Percentiles rank a stretch among this genome's conserved stretches.
Conservation (phyloP, 2,797 vertebrate genomes). For the Hoplostethus mediterraneus region DNA sequence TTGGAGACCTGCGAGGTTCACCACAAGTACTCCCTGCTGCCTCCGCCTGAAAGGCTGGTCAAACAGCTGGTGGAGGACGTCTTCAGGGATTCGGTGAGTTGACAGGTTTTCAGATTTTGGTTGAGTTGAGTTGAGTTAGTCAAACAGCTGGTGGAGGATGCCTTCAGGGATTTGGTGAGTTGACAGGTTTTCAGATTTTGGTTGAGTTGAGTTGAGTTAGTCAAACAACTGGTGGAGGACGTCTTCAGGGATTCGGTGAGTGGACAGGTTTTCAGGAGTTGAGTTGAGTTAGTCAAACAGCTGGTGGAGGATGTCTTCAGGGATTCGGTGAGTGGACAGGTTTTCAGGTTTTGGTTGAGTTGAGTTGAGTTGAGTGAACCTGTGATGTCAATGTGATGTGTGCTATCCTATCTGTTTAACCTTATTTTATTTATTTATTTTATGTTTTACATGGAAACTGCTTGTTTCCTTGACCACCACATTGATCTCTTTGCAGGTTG, state of each 20-base stretch:
- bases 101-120: background rate
- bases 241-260: slow-evolving; percentile 81
- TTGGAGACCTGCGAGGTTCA: slow-evolving; percentile 84
- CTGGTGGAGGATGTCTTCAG: slow-evolving; percentile 86
- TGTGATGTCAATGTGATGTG: background rate
- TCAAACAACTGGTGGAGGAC: slow-evolving; percentile 86
- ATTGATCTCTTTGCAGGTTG: slow-evolving; percentile 76
- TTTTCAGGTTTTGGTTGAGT: no score
- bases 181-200: background rate
- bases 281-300: slow-evolving; percentile 72
- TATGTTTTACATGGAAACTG: background rate
- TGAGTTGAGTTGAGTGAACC: no score
- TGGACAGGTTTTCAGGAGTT: background rate
- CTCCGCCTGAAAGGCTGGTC: slow-evolving; percentile 79
- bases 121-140: slow-evolving; percentile 50
- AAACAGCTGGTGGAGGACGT: slow-evolving; percentile 86
- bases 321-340: slow-evolving; percentile 68
- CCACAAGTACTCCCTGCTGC: slow-evolving; percentile 76
- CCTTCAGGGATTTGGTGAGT: slow-evolving; percentile 80
- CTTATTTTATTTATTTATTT: no score
- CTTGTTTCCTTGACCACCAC: slow-evolving; percentile 26
- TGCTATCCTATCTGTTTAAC: no score
- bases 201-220: slow-evolving; percentile 30
- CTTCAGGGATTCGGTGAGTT: slow-evolving; percentile 77
- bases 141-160: slow-evolving; percentile 85